Base-by-base conservation (phyloP, 2,888 invertebrate species). In the Hemistola chrysoprasaria region DNA sequence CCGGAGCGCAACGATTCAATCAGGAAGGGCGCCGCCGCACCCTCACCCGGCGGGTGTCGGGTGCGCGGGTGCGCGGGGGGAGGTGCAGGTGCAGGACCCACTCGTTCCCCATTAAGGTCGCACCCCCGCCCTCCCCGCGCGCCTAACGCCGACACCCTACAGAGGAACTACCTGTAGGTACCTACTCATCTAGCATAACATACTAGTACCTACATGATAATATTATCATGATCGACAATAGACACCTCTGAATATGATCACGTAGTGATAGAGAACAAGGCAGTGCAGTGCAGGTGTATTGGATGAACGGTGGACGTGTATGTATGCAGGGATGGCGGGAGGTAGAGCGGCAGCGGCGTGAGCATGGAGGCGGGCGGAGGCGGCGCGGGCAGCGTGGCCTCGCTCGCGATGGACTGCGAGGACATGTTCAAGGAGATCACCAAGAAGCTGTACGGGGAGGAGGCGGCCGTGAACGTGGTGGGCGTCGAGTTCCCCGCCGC, bases 361-460 rank as follows among this genome's bases (percentile, higher is more conserved):
- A 70, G 78, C 84, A 91, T 91, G 91, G 91, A 91, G 71, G 71
- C 69, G 50, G 77, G 79, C 78, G 90, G 82, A 46, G 76, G 80
- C 47, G 80, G 2, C 16, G n/a, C 71, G 50, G 72, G 69, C 62
- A 69, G 77, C 69, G 84, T 80, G 47, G 80, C 91, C 37, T 80
- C 91, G 57, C 90, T 91, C 65, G 90, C 92, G 67, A 90, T 92
- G 83, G 92, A 92, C 80, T 92, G 95, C 88, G 95, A 95, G 85
- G 95, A 95, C 74, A 95, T 95, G 93, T 95, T 95, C 79, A 96
- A 96, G 82, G 97, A 97, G 91, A 96, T 97, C 72, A 96, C 96
- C 50, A 92, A 95, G 78, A 97, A 97, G 89, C 90, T 97, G 58
- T 97, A 96, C 85, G 96, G 96, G 52, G 95, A 96, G 80, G 96